A percentile compares a stretch with the other conserved stretches of the same genome.
These are phyloP conservation scores for Papilio polyxenes DNA, from an alignment of 1,140 invertebrate genomes.

Conservation along the genomic window DNA sequence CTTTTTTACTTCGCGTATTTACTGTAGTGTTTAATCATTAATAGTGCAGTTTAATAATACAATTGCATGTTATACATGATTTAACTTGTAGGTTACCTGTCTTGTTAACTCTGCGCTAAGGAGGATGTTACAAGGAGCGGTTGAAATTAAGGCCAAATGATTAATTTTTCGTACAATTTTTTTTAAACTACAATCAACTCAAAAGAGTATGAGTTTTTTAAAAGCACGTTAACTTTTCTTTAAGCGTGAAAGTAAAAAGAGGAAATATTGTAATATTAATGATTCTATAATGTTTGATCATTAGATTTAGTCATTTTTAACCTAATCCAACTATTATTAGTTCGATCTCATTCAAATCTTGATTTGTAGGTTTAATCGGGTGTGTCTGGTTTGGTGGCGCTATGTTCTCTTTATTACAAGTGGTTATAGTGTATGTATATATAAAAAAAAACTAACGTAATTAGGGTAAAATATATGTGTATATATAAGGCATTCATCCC, in stretches of 20 bases:
- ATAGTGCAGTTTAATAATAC: neutral
- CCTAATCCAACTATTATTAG: too few species aligned
- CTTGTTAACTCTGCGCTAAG: neutral
- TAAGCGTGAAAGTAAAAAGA: too few species aligned
- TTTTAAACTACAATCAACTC: neutral
- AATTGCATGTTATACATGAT: constrained; percentile 5
- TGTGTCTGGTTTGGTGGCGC: neutral
- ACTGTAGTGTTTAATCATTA: neutral
- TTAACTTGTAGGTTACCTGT: constrained; percentile 15
- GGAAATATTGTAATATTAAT: too few species aligned
- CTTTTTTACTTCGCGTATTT: neutral
- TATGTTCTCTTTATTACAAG: neutral
- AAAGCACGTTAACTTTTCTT: too few species aligned
- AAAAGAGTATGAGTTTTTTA: too few species aligned
- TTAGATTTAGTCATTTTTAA: too few species aligned
- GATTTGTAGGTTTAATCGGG: too few species aligned
- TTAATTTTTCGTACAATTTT: neutral
- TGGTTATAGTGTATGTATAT: neutral
- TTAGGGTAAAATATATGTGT: constrained; percentile 21
- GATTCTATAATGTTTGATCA: too few species aligned
- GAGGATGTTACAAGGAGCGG: constrained; percentile 21
- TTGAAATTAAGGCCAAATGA: constrained; percentile 8
- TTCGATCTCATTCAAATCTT: too few species aligned
- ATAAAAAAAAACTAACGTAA: neutral
- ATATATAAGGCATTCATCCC: constrained; percentile 19